Evolutionary conservation across 30 jellyfish, hydroid and myxozoan species (phyloP).

Genomic region (Haliclystus octoradiatus): DNA sequence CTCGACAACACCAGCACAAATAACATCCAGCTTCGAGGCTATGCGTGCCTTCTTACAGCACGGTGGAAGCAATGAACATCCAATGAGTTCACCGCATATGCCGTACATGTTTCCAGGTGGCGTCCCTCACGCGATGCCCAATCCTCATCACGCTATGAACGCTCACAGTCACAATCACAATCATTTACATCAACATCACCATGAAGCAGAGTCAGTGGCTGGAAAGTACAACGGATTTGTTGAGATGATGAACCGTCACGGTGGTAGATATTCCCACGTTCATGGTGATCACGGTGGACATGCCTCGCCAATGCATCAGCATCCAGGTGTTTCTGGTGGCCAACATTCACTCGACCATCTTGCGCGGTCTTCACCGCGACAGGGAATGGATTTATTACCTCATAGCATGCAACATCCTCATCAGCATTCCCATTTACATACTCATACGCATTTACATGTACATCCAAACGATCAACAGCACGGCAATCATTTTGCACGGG

Average conservation of each 20-base stretch:
- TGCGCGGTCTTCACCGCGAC: conserved; percentile 12
- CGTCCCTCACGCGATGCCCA: neutral
- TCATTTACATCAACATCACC: conserved; percentile 40
- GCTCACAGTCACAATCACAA: neutral
- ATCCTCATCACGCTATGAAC: neutral
- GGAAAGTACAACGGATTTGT: conserved; percentile 41
- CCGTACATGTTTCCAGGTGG: conserved; percentile 50
- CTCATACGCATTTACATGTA: conserved; percentile 96
- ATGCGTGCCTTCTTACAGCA: conserved; percentile 35
- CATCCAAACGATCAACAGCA: conserved; percentile 74
- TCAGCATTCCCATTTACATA: conserved; percentile 87
- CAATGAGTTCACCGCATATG: conserved; percentile 33
- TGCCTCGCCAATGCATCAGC: neutral
- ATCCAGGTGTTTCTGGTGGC: neutral
- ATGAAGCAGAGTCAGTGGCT: conserved; percentile 39
- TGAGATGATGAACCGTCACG: conserved; percentile 16
- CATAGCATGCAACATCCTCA: conserved; percentile 69
- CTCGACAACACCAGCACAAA: conserved; percentile 91
- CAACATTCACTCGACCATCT: conserved; percentile 4
- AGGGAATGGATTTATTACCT: conserved; percentile 1
- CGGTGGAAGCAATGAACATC: conserved; percentile 51
- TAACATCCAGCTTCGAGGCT: conserved; percentile 77
- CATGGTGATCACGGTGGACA: neutral
- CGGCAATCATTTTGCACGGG: conserved; percentile 38
- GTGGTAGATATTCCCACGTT: neutral